A percentile compares a stretch with the other conserved stretches of the same genome.
phyloP scores from a whole-genome alignment of 1,140 invertebrate genomes.

The Ridgeia piscesae region DNA sequence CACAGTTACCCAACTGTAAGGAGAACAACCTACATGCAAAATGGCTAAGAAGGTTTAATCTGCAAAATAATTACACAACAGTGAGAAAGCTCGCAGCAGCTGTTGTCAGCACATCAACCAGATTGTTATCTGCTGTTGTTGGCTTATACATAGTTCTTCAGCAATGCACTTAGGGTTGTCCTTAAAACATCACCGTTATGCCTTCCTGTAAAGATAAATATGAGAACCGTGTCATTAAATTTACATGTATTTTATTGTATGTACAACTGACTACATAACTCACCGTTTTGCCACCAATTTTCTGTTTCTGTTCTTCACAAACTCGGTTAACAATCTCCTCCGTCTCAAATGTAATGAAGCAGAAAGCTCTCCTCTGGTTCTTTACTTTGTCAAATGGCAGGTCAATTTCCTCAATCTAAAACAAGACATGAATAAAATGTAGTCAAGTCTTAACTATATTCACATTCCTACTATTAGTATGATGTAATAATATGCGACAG shows the following conservation, averaged over 20 bases:
- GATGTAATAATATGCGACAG: too few relatives aligned
- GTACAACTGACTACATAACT: not conserved
- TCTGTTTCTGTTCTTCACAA: conserved; percentile 27
- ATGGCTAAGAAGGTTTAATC: not conserved
- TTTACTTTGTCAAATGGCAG: conserved; percentile 94
- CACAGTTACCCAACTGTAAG: not conserved
- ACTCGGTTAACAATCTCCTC: conserved; percentile 89
- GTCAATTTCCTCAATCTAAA: conserved; percentile 87
- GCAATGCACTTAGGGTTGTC: conserved; percentile 3
- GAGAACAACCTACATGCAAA: not conserved
- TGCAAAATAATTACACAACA: conserved; percentile 6
- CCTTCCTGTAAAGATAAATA: conserved; percentile 6
- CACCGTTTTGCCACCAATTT: conserved; percentile 28
- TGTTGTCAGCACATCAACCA: not conserved
- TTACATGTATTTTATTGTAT: not conserved
- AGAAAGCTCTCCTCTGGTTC: conserved; percentile 92
- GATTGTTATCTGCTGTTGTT: conserved; percentile 1
- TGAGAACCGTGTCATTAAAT: not conserved
- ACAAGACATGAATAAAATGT: conserved; percentile 18
- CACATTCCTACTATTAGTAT: too few relatives aligned
- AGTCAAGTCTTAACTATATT: too few relatives aligned
- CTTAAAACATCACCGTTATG: not conserved
- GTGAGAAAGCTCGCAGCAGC: not conserved
- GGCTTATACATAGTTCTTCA: not conserved
- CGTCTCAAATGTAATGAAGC: conserved; percentile 92